Conservation (phyloP, 2,888 invertebrate species). For the Machimus rusticus region DNA sequence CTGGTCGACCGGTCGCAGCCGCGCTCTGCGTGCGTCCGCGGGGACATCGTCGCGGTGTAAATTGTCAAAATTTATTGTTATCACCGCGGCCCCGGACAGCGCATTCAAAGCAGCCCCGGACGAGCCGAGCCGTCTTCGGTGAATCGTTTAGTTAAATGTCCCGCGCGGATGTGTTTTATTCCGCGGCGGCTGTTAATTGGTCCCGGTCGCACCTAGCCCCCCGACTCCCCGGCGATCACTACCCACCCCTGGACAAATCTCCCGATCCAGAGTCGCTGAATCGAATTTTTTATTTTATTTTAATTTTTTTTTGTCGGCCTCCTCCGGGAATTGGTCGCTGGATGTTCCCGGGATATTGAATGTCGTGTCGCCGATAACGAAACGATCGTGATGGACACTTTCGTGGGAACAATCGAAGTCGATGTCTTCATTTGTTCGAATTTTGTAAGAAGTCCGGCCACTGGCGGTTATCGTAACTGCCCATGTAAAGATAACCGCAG, state of each 20-base stretch:
- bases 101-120: constrained; percentile 27
- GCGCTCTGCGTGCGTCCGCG: constrained; percentile 12
- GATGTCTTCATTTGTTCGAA: constrained; percentile 44
- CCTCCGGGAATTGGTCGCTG: constrained; percentile 13
- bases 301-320: not conserved
- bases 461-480: not conserved
- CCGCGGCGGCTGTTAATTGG: constrained; percentile 43
- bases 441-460: not conserved
- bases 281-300: not conserved
- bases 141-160: constrained; percentile 42
- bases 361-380: constrained; percentile 46
- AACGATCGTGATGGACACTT: constrained; percentile 46
- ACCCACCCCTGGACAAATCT: constrained; percentile 9
- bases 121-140: constrained; percentile 13
- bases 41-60: constrained; percentile 13
- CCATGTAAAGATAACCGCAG: constrained; percentile 2
- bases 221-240: not conserved
- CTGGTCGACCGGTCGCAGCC: not conserved
- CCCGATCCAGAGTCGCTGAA: not conserved
- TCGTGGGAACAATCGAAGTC: constrained; percentile 46
- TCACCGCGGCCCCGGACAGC: constrained; percentile 42
- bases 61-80: constrained; percentile 47
- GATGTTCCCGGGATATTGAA: constrained; percentile 42
- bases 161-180: constrained; percentile 42
- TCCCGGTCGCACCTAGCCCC: constrained; percentile 16